Base-by-base conservation (phyloP, 2,113 vertebrate species). In the Cervus canadensis region DNA sequence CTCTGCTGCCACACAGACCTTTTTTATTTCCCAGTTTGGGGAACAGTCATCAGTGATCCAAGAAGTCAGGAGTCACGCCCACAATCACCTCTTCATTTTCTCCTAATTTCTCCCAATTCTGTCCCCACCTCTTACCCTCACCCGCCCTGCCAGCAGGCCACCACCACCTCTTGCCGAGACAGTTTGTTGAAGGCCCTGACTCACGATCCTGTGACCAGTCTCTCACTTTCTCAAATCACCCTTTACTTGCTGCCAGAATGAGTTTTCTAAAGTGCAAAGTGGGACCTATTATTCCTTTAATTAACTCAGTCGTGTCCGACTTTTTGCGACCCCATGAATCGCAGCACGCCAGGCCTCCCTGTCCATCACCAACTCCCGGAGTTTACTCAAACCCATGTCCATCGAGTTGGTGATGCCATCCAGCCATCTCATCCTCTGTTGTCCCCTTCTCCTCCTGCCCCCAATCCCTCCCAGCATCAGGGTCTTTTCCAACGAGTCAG, bases 211-310 rank as follows among this genome's bases (percentile, higher is more conserved):
- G 1, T 7, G 45, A 48, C 85, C 48, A 76, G 9, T 30, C 19
- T 95, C 82, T 71, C 71, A n/a, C 60, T 28, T 96, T 90, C 71
- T 89, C 74, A 83, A 52, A 86, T 28, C 21, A 19, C 7, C 11
- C 1, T 54, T 78, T 60, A 33, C 78, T 89, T 95, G 43, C 67
- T 71, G n/a, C 43, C 43, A 93, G n/a, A 91, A 87, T 76, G 79
- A 78, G 48, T 96, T 94, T 81, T 91, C 79, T n/a, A 33, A 96
- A 81, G 25, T 60, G 15, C 30, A 91, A 95, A 93, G 30, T 76
- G 79, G 26, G 87, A 6, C 14, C 12, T 45, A 33, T 28, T n/a
- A 21, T 89, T 74, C 28, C 13, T 86, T 87, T 54, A 76, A 60
- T 17, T 50, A 40, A 40, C 48, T 50, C 48, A 13, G 48, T 50